Conservation (phyloP, 2,797 vertebrate genomes). For the Malacoraja senta region DNA sequence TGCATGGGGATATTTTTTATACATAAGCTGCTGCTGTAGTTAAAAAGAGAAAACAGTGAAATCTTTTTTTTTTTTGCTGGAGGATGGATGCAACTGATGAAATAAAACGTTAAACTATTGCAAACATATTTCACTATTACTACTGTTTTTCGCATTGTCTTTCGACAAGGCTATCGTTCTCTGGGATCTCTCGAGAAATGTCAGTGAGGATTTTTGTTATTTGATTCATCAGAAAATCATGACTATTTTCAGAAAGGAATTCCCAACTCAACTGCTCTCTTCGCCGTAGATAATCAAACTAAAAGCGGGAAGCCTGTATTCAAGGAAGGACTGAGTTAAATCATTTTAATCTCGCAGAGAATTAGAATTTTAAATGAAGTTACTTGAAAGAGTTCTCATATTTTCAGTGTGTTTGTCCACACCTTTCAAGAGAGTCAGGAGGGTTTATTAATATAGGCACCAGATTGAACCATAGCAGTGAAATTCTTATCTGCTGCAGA, state of each 20-base stretch:
- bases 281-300: background rate
- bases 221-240: background rate
- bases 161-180: background rate
- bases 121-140: background rate
- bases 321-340: background rate
- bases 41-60: background rate
- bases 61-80: background rate
- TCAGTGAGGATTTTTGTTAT: background rate
- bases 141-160: background rate
- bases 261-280: background rate
- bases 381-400: background rate
- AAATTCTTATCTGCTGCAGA: too few relatives aligned
- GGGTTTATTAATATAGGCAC: too few relatives aligned
- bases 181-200: background rate
- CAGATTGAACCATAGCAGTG: too few relatives aligned
- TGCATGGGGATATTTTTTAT: background rate
- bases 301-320: background rate
- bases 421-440: background rate
- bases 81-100: background rate
- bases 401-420: background rate
- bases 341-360: background rate
- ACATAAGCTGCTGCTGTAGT: background rate
- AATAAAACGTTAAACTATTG: background rate
- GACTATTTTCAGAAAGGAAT: background rate
- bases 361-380: background rate